phyloP scores from a whole-genome alignment of 2,797 vertebrate genomes.

The Hafferia zeledoni region DNA sequence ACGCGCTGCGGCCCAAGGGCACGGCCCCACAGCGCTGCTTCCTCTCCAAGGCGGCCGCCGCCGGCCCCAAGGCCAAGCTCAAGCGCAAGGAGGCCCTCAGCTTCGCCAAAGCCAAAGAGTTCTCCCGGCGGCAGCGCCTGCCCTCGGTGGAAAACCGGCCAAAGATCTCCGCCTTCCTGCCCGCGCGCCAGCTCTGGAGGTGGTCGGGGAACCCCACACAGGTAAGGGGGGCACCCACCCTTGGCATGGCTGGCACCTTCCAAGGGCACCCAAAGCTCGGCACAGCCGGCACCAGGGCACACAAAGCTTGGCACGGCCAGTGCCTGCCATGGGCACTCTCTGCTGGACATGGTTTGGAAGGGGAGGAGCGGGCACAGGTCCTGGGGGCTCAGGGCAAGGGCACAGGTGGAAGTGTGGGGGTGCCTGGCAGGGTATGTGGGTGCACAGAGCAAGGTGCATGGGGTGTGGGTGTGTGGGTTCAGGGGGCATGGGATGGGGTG shows the following conservation, averaged over 20 bases:
- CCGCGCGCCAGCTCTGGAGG: constrained; percentile 93
- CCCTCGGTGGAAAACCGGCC: constrained; percentile 88
- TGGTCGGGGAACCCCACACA: constrained; percentile 98
- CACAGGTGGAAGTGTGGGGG: not conserved
- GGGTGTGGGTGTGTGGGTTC: not conserved
- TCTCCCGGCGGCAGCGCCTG: constrained; percentile 91
- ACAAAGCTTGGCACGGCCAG: fast-evolving
- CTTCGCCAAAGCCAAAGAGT: constrained; percentile 88
- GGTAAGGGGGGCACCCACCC: constrained; percentile 68
- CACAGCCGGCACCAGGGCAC: not conserved
- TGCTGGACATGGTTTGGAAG: fast-evolving
- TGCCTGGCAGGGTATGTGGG: too few species aligned
- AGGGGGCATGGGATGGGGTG: not conserved
- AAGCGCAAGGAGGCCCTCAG: constrained; percentile 88
- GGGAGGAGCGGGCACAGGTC: not conserved
- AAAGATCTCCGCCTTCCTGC: constrained; percentile 88
- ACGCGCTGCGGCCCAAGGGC: constrained; percentile 76
- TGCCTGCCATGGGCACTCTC: fast-evolving
- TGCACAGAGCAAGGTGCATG: not conserved
- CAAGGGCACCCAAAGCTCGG: not conserved
- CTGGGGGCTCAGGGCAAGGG: fast-evolving
- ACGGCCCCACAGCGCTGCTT: constrained; percentile 79
- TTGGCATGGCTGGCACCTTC: not conserved
- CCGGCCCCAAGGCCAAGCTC: constrained; percentile 81
- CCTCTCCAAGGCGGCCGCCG: constrained; percentile 80